Base-by-base conservation (phyloP, 2,888 invertebrate species). In the Dryocosmus kuriphilus region DNA sequence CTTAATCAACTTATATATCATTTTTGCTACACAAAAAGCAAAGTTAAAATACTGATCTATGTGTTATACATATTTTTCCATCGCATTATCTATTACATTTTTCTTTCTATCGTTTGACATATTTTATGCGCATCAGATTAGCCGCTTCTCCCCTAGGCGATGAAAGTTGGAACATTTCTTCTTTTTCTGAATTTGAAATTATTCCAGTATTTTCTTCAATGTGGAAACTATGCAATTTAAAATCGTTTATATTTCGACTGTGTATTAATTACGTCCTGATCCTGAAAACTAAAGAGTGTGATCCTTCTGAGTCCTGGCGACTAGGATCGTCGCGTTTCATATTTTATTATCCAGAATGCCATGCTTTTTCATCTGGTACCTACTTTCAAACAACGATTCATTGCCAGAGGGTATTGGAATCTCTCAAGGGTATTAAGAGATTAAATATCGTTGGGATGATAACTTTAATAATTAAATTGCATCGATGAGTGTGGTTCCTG, bases 391-490 rank as follows among this genome's bases (percentile, higher is more conserved):
- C 62, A 78, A 77, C 77, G 78, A 84, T 85, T 76, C 75, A 82
- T 81, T 77, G 83, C 81, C 80, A 73, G 81, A 80, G 83, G 86
- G 83, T 81, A 85, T 83, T 77, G 80, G 82, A 80, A 84, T 84
- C 82, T 82, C 82, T 81, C 83, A 85, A 85, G 83, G 83, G 83
- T 83, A 85, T 86, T 84, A 85, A 82, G 80, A 80, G 84, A 87
- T 86, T 85, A 85, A 84, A 84, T 81, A 82, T 84, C 83, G 77
- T 80, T 81, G 78, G 83, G 83, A 83, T 86, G 81, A 85, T 85
- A 83, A 85, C 80, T 84, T 86, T 85, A 86, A 86, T 87, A 84
- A 86, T 86, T 83, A 84, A 85, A 85, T 82, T 85, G 79, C 82
- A 76, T 79, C 74, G 77, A 32, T 71, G 71, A 51, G 51, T 35